phyloP scores from a whole-genome alignment of 2,797 vertebrate species.

The Muraenolepis orangiensis region DNA sequence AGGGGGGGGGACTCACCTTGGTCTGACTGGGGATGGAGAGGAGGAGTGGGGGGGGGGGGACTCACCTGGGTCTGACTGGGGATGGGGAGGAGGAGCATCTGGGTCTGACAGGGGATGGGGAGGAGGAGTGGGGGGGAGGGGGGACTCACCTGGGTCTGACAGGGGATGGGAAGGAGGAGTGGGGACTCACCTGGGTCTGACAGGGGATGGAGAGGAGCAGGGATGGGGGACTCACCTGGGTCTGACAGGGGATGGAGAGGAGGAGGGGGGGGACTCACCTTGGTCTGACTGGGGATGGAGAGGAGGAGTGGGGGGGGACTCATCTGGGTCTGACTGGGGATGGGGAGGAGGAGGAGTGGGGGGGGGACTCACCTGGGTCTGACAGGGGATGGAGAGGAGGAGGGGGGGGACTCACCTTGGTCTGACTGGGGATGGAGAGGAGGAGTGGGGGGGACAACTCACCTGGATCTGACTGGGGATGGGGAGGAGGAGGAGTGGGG shows the following conservation, averaged over 20 bases:
- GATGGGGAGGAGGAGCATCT: slow-evolving; percentile 9
- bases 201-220: neutral
- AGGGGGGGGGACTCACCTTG: slow-evolving; percentile 38
- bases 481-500: neutral
- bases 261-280: slow-evolving; percentile 33
- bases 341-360: neutral
- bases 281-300: slow-evolving; percentile 35
- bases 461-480: slow-evolving; percentile 38
- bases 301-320: slow-evolving; percentile 15
- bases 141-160: no score
- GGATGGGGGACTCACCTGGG: no score
- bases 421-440: neutral
- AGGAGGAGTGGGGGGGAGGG: slow-evolving; percentile 1
- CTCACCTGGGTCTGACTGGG: no score
- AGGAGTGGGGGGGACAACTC: slow-evolving; percentile 28
- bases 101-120: slow-evolving; percentile 33
- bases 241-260: neutral
- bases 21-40: slow-evolving; percentile 37
- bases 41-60: neutral
- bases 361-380: slow-evolving; percentile 46
- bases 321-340: no score
- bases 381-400: slow-evolving; percentile 5
- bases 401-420: no score
- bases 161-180: neutral
- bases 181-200: slow-evolving; percentile 48